Evolutionary conservation across 92 coral and sea anemone genomes (phyloP), one percentile per base, ranked within the genome.

Genomic region (Ricordea florida): DNA sequence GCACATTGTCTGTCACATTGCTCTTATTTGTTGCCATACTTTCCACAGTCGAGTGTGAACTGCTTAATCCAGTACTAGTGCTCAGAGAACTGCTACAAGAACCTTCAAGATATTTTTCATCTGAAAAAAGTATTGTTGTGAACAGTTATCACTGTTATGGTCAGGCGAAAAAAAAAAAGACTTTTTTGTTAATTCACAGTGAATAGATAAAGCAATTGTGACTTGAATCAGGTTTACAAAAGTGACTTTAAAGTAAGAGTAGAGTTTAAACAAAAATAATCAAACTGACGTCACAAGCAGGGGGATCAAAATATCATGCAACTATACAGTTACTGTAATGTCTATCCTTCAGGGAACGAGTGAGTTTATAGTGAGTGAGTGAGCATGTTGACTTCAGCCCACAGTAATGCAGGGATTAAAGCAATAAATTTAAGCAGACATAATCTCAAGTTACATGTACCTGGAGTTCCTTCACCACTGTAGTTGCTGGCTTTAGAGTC

Each of bases 401-500:
- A n/a, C n/a, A n/a, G n/a, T n/a, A n/a, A n/a, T n/a, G n/a, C n/a
- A n/a, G n/a, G n/a, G n/a, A n/a, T n/a, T n/a, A n/a, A n/a, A n/a
- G n/a, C n/a, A n/a, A n/a, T n/a, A n/a, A n/a, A n/a, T n/a, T n/a
- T n/a, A n/a, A n/a, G n/a, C n/a, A 21, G 16, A 6, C 35, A 0
- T 4, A 52, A 11, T 10, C 13, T 27, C 5, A 13, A 22, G 21
- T n/a, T 11, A 32, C 2, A 62, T 15, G 21, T 6, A 66, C 57
- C 57, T 21, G 11, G 11, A 20, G 29, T 35, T 33, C 62, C 50
- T 51, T n/a, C n/a, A n/a, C 22, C 76, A 23, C 76, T 69, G 69
- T 55, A 46, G 72, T 47, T 36, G 35, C 78, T 75, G 4, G 81
- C 77, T 51, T 78, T 83, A 2, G 94, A 85, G 55, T 85, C 87